phyloP scores from a whole-genome alignment of 1,140 invertebrate species.

The Drosophila ohnishii region DNA sequence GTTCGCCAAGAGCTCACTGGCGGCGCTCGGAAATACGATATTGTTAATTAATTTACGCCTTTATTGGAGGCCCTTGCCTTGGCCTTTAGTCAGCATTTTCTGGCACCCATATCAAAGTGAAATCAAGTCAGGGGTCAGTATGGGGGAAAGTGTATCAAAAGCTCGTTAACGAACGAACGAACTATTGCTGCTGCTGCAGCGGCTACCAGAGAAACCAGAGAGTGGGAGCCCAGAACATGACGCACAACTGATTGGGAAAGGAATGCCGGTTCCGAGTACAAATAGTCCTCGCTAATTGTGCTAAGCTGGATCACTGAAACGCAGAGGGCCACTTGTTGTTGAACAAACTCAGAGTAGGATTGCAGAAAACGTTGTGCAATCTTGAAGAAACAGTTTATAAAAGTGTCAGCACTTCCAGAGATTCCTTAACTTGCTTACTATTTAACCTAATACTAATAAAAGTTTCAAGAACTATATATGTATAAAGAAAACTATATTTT shows the following conservation, averaged over 20 bases:
- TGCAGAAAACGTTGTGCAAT: neutral
- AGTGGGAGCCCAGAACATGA: conserved; percentile 14
- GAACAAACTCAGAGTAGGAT: neutral
- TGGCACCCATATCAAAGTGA: conserved; percentile 63
- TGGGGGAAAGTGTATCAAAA: conserved; percentile 60
- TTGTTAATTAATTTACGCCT: conserved; percentile 80
- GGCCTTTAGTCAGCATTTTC: conserved; percentile 57
- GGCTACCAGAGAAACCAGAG: neutral
- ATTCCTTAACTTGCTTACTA: neutral
- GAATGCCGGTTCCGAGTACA: neutral
- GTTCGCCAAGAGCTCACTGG: conserved; percentile 30
- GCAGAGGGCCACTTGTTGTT: conserved; percentile 2
- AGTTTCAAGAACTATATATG: no score
- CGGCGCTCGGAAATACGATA: conserved; percentile 70
- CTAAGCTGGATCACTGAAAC: neutral
- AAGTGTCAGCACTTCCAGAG: neutral
- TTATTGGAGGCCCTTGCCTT: conserved; percentile 47
- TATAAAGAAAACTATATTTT: no score
- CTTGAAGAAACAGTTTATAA: neutral
- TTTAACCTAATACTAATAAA: no score
- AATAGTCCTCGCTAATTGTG: neutral
- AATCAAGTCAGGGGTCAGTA: conserved; percentile 63
- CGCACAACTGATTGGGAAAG: conserved; percentile 29
- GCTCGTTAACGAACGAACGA: conserved; percentile 44
- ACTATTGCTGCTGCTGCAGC: neutral